Base-by-base conservation (phyloP, 2,888 invertebrate species). In the Sminthurides aquaticus region DNA sequence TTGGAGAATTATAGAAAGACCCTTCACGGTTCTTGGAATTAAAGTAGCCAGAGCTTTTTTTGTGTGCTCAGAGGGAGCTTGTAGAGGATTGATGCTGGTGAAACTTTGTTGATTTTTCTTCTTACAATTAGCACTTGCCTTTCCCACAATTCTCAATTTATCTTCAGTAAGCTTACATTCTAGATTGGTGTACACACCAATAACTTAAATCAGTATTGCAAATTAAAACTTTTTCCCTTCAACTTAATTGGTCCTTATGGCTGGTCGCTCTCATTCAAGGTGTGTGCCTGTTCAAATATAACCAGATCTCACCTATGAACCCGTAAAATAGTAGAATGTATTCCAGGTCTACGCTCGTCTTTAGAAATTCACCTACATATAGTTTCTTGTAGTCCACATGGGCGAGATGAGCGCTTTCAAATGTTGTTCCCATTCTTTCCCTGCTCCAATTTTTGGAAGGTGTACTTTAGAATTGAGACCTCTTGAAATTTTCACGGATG, bases 111-210 rank as follows among this genome's bases (percentile, higher is more conserved):
- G 43, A 43, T 43, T 43, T 43, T 43, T 43, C 43, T 11, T 8
- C 43, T 43, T 11, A 43, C 18, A 43, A 43, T 43, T 43, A 43
- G 43, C 43, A 43, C 43, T 43, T 43, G 43, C 18, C 43, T 18
- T 43, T 43, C 43, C 43, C 43, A 43, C 43, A 43, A 43, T 43
- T 43, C 43, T 43, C 43, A 43, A 43, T 43, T 43, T 43, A 43
- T 18, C 43, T 43, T 43, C 11, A 8, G 11, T 43, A 11, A 18
- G 8, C 18, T 11, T 43, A 43, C 11, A 18, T 43, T 43, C 8
- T 43, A 43, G 8, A 43, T 8, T 18, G 43, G 43, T 43, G 43
- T 18, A 43, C 43, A 8, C 18, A 11, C 11, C 18, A 8, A 11
- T 8, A 43, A 43, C 18, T 43, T 43, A 11, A 8, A 8, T 18